Evolutionary conservation across 2,888 invertebrate genomes (phyloP), one percentile per base, ranked within the genome.

Genomic region (Trissoscelio sp.): DNA sequence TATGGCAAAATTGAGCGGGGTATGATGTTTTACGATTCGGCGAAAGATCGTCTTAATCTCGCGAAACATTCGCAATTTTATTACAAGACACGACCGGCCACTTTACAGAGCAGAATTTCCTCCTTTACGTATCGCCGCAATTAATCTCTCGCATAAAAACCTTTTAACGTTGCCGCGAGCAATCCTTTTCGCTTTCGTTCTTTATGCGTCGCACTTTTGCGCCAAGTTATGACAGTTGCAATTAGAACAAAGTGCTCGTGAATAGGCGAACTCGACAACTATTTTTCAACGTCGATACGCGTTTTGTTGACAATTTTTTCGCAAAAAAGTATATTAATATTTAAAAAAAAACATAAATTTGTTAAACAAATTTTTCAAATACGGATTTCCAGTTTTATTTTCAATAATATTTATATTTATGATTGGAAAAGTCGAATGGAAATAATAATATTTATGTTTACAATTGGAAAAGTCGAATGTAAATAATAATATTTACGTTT

Each of bases 91-190:
- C 44, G 69, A 69, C 55, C 46, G 69, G 34, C 34, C 53, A 57
- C 69, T 69, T 69, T 69, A 22, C 20, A 18, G 9, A 57, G 46
- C 57, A 20, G 39, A 69, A 57, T 69, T 57, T 44, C 69, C 69
- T 28, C 31, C 57, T 69, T 57, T 44, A 69, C 44, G 44, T 69
- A 69, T 69, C 69, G 69, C 53, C 44, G 57, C 57, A 70, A 70
- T 70, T 70, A 70, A 70, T 70, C 57, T 70, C 46, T 44, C 69
- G 34, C 69, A 57, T 70, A 70, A 70, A 69, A 70, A 70, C 69
- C 46, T 70, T 70, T 70, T 46, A 70, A 31, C 37, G 46, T 42
- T 46, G 42, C 66, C 53, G 66, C 24, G 48, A 64, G 22, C 66
- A 37, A 66, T 66, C 24, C 67, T 69, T 55, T 55, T 69, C 55